Base-by-base conservation (phyloP, 2,888 invertebrate species). In the Nomada ferruginata region DNA sequence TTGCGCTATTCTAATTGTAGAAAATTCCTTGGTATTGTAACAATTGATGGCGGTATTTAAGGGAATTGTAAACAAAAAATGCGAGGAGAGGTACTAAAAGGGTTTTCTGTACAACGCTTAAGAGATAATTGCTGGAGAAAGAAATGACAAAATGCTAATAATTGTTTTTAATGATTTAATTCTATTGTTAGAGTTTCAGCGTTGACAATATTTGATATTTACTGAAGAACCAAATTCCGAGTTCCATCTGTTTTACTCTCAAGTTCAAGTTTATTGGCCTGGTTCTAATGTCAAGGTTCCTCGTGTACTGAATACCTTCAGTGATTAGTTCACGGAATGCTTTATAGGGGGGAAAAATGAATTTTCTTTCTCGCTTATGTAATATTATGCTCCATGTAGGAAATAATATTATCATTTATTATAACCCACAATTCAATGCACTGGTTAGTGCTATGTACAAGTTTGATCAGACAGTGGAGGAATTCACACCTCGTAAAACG, bases 271-370 rank as follows among this genome's bases (percentile, higher is more conserved):
- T 76, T 70, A 66, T 52, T 44, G 70, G 44, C 57, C 75, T 71
- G 75, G 72, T 75, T 83, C 23, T 60, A 79, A 69, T 65, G 82
- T 82, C 85, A 84, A 84, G 85, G 85, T 82, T 66, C 53, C 59
- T 73, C 69, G 79, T 68, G 47, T 72, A 64, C 66, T 59, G 59
- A 77, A 60, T 61, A 79, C 60, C 57, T 72, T 71, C 61, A 26
- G 70, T 61, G 66, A 53, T 76, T 50, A 70, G 69, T 65, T 60
- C 61, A 26, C 18, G 55, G 57, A 63, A 57, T 59, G 59, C 60
- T 20, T 15, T 2, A 7, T 63, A 63, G 13, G 5, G 2, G 15
- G 23, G 36, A 18, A n/a, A 59, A 36, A 7, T 13, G 15, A 10
- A 4, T 4, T 11, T 44, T 44, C 20, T 44, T 5, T 20, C 20